Percentiles rank a stretch among this genome's conserved stretches.
phyloP scores from a whole-genome alignment of 1,140 invertebrate genomes.

The Drepana arcuata region DNA sequence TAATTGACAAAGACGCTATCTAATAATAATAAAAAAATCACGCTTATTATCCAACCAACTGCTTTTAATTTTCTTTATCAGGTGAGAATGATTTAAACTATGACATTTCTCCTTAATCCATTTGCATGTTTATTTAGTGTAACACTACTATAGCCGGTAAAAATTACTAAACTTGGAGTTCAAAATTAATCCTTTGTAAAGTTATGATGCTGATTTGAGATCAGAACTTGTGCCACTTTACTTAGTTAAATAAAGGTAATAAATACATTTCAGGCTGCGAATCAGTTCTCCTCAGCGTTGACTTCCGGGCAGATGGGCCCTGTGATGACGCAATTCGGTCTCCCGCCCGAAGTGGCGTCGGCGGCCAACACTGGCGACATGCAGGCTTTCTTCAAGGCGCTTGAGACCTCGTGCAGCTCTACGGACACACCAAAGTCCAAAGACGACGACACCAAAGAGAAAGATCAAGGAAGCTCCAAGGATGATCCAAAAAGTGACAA shows the following conservation, averaged over 20 bases:
- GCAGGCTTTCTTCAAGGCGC: constrained; percentile 91
- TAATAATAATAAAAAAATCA: too few species aligned
- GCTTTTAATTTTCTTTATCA: too few species aligned
- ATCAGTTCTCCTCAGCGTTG: constrained; percentile 94
- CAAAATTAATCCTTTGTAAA: too few species aligned
- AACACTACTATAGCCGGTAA: too few species aligned
- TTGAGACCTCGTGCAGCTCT: constrained; percentile 76
- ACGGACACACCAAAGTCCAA: constrained; percentile 30
- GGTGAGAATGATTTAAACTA: too few species aligned
- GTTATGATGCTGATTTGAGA: too few species aligned
- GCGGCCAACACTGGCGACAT: constrained; percentile 92
- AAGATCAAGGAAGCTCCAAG: constrained; percentile 45
- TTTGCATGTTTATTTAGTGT: too few species aligned
- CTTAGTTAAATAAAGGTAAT: background rate
- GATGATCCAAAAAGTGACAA: constrained; percentile 53
- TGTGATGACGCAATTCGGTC: constrained; percentile 93
- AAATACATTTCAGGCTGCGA: constrained; percentile 80
- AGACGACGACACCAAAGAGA: constrained; percentile 44
- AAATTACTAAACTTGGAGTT: too few species aligned
- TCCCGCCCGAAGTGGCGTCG: constrained; percentile 88
- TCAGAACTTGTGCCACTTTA: too few species aligned
- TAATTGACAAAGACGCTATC: too few species aligned
- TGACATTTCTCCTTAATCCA: too few species aligned
- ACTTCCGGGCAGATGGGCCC: constrained; percentile 96
- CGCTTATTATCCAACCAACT: too few species aligned